phyloP scores from a whole-genome alignment of 2,797 vertebrate species.

The Nannoperca australis region DNA sequence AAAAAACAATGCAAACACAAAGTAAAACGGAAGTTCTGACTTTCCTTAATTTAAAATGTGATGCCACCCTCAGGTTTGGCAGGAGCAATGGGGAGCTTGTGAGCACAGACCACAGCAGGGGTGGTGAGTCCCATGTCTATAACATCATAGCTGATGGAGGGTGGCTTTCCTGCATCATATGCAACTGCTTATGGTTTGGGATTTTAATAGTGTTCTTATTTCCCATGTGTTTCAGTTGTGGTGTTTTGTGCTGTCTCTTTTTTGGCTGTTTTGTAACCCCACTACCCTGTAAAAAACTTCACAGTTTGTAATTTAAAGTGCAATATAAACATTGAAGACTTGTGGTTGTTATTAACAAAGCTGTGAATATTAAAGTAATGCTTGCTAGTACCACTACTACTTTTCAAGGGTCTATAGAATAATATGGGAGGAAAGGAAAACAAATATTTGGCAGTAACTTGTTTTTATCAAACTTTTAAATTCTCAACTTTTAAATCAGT shows the following conservation, averaged over 20 bases:
- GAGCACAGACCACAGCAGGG: constrained; percentile 50
- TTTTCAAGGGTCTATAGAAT: constrained; percentile 13
- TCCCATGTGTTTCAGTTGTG: neutral
- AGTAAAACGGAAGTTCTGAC: constrained; percentile 12
- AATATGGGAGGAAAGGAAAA: neutral
- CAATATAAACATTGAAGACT: neutral
- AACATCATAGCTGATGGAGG: constrained; percentile 41
- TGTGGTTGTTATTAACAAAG: neutral
- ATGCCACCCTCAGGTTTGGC: constrained; percentile 52
- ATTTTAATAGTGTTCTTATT: constrained; percentile 13
- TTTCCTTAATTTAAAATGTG: constrained; percentile 39
- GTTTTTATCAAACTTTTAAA: neutral
- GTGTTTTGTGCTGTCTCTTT: neutral
- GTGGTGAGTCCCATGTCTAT: constrained; percentile 25
- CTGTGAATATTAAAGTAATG: constrained; percentile 7
- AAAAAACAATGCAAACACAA: constrained; percentile 24
- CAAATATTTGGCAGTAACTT: neutral
- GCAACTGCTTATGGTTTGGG: neutral
- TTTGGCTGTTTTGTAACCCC: neutral
- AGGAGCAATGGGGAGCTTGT: constrained; percentile 63
- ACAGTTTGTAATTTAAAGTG: neutral
- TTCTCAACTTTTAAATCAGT: neutral
- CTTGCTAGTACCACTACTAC: constrained; percentile 8
- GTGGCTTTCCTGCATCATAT: neutral
- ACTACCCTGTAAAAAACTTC: neutral